Percentiles rank a stretch among this genome's conserved stretches.
Evolutionary conservation across 2,113 vertebrate genomes (phyloP).

Genomic region (Atractosteus spatula): DNA sequence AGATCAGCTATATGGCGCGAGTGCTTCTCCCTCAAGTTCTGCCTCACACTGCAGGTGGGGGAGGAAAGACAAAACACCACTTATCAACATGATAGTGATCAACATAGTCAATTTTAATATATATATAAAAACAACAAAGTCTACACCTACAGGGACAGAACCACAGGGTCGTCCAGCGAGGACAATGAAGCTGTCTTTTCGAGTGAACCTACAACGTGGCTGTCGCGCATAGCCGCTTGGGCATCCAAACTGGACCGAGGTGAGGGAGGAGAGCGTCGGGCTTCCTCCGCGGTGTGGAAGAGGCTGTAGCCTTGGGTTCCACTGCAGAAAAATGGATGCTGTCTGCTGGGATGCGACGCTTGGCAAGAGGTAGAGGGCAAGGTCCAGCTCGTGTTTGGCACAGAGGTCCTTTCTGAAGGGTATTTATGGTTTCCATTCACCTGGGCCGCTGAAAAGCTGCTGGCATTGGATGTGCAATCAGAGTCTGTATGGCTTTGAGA

Average conservation of each 20-base stretch:
- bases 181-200: constrained; percentile 55
- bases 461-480: constrained; percentile 72
- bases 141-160: constrained; percentile 83
- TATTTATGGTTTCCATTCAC: constrained; percentile 45
- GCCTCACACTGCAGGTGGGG: constrained; percentile 69
- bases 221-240: constrained; percentile 44
- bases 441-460: constrained; percentile 56
- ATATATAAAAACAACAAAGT: background rate
- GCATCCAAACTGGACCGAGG: constrained; percentile 51
- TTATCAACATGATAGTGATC: background rate
- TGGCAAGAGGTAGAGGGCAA: constrained; percentile 31
- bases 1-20: constrained; percentile 86
- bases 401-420: constrained; percentile 39
- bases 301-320: constrained; percentile 41
- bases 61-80: constrained; percentile 5
- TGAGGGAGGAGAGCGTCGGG: constrained; percentile 57
- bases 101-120: too few species aligned
- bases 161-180: constrained; percentile 81
- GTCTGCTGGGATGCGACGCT: constrained; percentile 11
- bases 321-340: constrained; percentile 36
- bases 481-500: constrained; percentile 65
- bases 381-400: constrained; percentile 44
- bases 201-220: constrained; percentile 47
- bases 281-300: constrained; percentile 66
- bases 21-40: constrained; percentile 90